Base-by-base conservation (phyloP, 23 tunicate species). In the Trididemnum miniatum region DNA sequence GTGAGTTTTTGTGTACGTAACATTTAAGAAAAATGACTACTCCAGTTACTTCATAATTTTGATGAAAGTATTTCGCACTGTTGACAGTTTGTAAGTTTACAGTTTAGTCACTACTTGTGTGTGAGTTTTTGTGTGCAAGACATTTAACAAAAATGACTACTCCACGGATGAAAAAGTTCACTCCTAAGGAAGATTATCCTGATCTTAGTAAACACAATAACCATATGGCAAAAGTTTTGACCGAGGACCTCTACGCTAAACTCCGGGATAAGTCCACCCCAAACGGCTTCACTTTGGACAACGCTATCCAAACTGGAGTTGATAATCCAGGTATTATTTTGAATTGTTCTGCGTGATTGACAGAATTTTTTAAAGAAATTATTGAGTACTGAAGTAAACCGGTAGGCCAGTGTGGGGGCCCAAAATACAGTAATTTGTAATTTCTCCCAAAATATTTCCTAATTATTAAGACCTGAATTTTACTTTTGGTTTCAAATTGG, bases 241-340 rank as follows among this genome's bases (percentile, higher is more conserved):
- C 91, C 64, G 72, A 83, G 39, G 98, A 94, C 2, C 65, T 95
- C 20, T 95, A 76, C 83, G 81, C 88, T 20, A 81, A 75, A 22
- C 35, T 86, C 34, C 71, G 95, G 34, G 72, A 75, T 64, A 82
- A 85, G 39, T 65, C n/a, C 1, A 95, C 99, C 0, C 85, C 91
- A 7, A 85, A 52, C 35, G 99, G 96, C n/a, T 95, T 87, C 40
- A 90, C 96, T 5, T 31, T 95, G n/a, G 99, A 95, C 54, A 36
- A 75, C 2, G 87, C 91, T 30, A 95, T 95, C 52, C 99, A 95
- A 71, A 95, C 99, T 32, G 99, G 99, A 25, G 92, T 95, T 7
- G 99, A 95, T 73, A 95, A 95, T 79, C 99, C 99, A 77, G 99
- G 98, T 94, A 64, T 78, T 39, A 15, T 12, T 49, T 12, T 49